These are phyloP conservation scores for Euleptes europaea DNA, from an alignment of 2,113 vertebrate genomes.

Conservation along the genomic window DNA sequence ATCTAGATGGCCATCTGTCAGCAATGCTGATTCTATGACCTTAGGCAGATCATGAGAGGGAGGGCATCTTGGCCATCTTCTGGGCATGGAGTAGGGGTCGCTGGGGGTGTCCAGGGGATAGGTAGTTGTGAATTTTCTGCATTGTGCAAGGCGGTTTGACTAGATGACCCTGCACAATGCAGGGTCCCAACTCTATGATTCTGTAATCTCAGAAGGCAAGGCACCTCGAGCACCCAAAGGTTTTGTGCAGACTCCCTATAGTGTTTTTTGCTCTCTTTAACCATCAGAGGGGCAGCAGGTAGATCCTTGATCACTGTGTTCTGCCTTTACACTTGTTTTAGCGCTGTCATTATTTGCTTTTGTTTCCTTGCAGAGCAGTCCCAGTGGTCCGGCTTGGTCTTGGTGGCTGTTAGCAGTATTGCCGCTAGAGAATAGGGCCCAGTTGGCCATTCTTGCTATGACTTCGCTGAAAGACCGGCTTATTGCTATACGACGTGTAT, in stretches of 20 bases:
- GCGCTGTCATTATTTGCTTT: not conserved
- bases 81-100: too few relatives aligned
- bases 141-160: too few relatives aligned
- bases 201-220: too few relatives aligned
- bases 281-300: not conserved
- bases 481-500: conserved; percentile 83
- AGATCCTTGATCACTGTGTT: not conserved
- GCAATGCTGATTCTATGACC: not conserved
- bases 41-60: too few relatives aligned
- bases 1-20: too few relatives aligned
- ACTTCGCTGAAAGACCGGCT: conserved; percentile 89
- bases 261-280: not conserved
- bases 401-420: conserved; percentile 93
- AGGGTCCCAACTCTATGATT: too few relatives aligned
- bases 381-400: conserved; percentile 89
- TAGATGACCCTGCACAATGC: too few relatives aligned
- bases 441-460: conserved; percentile 90
- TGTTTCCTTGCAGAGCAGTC: conserved; percentile 75
- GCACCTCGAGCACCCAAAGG: too few relatives aligned
- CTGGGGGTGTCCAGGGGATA: too few relatives aligned
- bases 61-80: too few relatives aligned
- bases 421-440: conserved; percentile 87
- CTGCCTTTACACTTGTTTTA: not conserved
- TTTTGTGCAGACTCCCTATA: too few relatives aligned
- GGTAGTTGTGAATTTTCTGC: too few relatives aligned